Conservation (phyloP, 2,888 invertebrate species). For the Pristionchus entomophagus region DNA sequence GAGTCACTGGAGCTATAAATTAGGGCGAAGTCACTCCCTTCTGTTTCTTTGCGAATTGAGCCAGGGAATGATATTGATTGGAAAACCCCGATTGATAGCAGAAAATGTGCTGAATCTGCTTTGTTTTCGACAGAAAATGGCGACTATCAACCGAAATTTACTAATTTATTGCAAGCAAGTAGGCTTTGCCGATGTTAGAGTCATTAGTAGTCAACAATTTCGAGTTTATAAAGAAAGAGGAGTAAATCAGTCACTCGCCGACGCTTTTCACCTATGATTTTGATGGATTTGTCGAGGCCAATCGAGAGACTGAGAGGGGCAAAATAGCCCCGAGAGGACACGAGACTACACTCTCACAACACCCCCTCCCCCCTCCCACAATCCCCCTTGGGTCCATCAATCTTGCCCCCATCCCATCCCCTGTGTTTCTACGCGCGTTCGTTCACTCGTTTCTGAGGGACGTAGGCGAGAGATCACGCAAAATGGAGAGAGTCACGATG, state of each 20-base stretch:
- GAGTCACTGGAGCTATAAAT: constrained; percentile 17
- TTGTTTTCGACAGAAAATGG: too few relatives aligned
- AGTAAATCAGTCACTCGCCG: background rate
- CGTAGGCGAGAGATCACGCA: background rate
- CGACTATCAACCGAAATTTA: background rate
- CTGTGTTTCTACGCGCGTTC: constrained; percentile 4
- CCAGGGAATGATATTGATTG: background rate
- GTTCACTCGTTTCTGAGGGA: background rate
- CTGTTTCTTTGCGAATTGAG: background rate
- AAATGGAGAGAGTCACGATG: background rate
- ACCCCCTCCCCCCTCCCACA: background rate
- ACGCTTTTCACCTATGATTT: too few relatives aligned
- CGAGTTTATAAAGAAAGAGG: background rate
- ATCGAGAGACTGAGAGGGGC: background rate
- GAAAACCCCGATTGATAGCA: too few relatives aligned
- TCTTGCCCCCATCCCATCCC: background rate
- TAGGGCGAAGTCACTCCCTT: constrained; percentile 4
- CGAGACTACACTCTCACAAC: background rate
- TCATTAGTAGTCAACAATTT: background rate
- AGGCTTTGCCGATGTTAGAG: too few relatives aligned
- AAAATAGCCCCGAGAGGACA: background rate
- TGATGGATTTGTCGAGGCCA: constrained; percentile 17
- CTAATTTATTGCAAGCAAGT: background rate
- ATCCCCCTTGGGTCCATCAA: background rate
- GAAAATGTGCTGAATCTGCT: too few relatives aligned